Evolutionary conservation across 2,797 vertebrate genomes (phyloP), one percentile per base, ranked within the genome.

Genomic region (Melanotaenia parkinsoni): DNA sequence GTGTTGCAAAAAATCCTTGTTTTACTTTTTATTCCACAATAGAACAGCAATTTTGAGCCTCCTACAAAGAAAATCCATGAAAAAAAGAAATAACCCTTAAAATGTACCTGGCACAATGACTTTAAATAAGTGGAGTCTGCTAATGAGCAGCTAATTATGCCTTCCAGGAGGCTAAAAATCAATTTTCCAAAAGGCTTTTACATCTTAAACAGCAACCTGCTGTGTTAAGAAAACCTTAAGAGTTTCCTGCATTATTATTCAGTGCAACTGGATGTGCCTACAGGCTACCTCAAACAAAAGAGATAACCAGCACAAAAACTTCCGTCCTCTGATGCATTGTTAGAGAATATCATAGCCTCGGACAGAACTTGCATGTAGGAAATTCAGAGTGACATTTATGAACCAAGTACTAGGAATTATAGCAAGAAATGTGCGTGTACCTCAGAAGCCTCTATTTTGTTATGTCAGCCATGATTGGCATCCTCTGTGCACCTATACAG

Each of bases 31-130:
- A 20, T 56, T 51, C 11, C 40, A 22, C 18, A 14, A 28, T 30
- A 33, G 26, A 78, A 66, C 38, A 56, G 11, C 10, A 47, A 32
- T 14, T 18, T 12, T 18, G 32, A 65, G 28, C 22, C 61, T 70
- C 58, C 51, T 45, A 7, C 26, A 56, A 16, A 30, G 53, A 56
- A 30, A 30, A 30, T 7, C 14, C 53, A 16, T 16, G 26, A 28
- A 9, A 30, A 18, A 56, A 22, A 24, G 3, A 22, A 28, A 26
- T 2, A 1, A 43, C 40, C 40, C 14, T 43, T 1, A 43, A 43
- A 16, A 43, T 43, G 40, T 47, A 47, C 20, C 18, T 45, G 43
- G 18, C 43, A 20, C 43, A 45, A 20, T 43, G 40, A 43, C 13
- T 47, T 47, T 47, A 9, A 47, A 47, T n/a, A 47, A n/a, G 16